These are phyloP conservation scores for Cotesia vestalis DNA, from an alignment of 1,140 invertebrate species.

Conservation along the genomic window DNA sequence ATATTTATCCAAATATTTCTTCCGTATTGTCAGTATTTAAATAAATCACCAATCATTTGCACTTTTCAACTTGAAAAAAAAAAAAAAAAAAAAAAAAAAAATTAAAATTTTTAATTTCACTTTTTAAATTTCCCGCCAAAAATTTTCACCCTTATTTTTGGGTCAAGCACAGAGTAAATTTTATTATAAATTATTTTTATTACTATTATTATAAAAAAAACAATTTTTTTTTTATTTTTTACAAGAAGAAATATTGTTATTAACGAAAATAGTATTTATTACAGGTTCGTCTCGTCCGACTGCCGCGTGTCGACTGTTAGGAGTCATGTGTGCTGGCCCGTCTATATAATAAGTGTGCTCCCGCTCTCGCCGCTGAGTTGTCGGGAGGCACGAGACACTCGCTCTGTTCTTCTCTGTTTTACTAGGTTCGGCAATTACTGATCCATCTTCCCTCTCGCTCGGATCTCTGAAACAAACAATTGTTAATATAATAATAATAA, in stretches of 20 bases:
- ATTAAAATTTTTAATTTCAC: too few species aligned
- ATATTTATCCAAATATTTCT: not conserved
- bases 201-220: too few species aligned
- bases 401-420: not conserved
- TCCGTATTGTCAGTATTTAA: not conserved
- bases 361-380: constrained; percentile 37
- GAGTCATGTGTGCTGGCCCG: constrained; percentile 48
- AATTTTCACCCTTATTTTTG: too few species aligned
- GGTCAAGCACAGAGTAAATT: too few species aligned
- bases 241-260: not conserved
- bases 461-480: not conserved
- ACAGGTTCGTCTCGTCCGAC: constrained; percentile 40
- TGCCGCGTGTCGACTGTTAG: constrained; percentile 60
- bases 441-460: constrained; percentile 1
- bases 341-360: constrained; percentile 52
- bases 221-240: too few species aligned
- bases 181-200: too few species aligned
- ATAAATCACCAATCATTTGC: not conserved
- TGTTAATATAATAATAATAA: too few species aligned
- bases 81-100: too few species aligned
- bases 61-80: too few species aligned
- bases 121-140: too few species aligned
- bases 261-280: constrained; percentile 15
- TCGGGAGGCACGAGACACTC: constrained; percentile 31
- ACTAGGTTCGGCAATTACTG: not conserved